phyloP scores from a whole-genome alignment of 2,888 invertebrate species.

The Eupithecia dodoneata region DNA sequence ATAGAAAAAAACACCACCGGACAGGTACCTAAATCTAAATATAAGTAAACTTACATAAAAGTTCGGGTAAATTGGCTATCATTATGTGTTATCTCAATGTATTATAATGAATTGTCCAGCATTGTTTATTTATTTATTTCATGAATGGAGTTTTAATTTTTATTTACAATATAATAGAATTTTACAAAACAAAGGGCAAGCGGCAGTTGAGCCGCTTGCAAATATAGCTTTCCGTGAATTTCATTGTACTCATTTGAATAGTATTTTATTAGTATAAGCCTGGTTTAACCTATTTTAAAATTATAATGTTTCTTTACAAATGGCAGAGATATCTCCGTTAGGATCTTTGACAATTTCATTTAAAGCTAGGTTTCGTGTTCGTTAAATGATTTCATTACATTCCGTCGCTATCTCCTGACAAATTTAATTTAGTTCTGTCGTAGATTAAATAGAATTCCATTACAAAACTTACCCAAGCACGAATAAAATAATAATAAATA shows the following conservation, averaged over 20 bases:
- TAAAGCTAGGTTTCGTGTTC: conserved; percentile 14
- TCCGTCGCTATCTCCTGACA: conserved; percentile 2
- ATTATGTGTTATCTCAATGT: background rate
- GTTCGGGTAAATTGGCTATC: no score
- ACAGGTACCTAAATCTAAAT: no score
- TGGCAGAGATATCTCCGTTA: conserved; percentile 15
- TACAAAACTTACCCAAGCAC: background rate
- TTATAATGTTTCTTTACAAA: conserved; percentile 11
- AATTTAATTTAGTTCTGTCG: conserved; percentile 1
- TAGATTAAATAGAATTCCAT: background rate
- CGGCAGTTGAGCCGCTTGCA: background rate
- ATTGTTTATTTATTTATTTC: background rate
- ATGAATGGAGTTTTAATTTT: background rate
- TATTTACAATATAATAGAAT: background rate
- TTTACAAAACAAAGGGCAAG: background rate
- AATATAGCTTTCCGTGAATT: conserved; percentile 11
- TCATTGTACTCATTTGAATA: conserved; percentile 11
- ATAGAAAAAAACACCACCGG: no score
- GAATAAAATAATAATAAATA: background rate
- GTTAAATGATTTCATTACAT: conserved; percentile 13
- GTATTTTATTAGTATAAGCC: conserved; percentile 8
- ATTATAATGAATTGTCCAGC: no score
- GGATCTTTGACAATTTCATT: conserved; percentile 14
- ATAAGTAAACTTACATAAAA: no score
- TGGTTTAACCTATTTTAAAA: conserved; percentile 2